Evolutionary conservation across 2,797 vertebrate genomes (phyloP), one percentile per base, ranked within the genome.

Genomic region (Phalloptychus januarius): DNA sequence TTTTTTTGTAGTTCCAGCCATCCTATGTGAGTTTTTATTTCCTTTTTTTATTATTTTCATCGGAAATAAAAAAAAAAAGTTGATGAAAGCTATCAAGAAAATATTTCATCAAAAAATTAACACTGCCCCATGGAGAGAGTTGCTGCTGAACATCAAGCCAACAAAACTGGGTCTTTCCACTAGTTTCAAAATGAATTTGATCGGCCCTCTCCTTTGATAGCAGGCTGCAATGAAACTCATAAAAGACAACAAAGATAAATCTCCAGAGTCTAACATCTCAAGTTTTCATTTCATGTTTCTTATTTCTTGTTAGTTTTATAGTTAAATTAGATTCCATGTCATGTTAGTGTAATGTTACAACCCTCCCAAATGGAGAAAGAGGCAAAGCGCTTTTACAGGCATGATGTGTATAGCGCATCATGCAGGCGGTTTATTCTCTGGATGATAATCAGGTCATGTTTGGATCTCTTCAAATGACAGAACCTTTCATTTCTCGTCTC

Each of bases 401-500:
- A 20, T 40, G 10, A 40, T 40, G 63, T 67, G 36, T 40, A 20
- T 36, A 25, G 36, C 10, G 8, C 23, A 40, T 67, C 20, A 23
- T 36, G 28, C 31, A 7, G 20, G 71, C 52, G 20, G 33, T 73
- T 73, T n/a, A 50, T n/a, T 73, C 48, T 54, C 48, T 25, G 48
- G 33, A 54, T 73, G 33, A 73, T 36, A 52, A 50, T 52, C 36
- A 25, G 48, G 46, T 58, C 36, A 48, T 74, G 72, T 56, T 74
- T 48, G 44, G 13, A 48, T 33, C 28, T 71, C 70, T 74, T 25
- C 16, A 56, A 74, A 74, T 20, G 52, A 61, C 33, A 52, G 31
- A 65, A 69, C 81, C 78, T 79, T 84, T 82, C 61, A 61, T 42
- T 36, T 54, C 33, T 52, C 7, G 33, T 52, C 71, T 73, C 11